These are phyloP conservation scores for Zapus hudsonius DNA, from an alignment of 2,113 vertebrate genomes.

Conservation along the genomic window DNA sequence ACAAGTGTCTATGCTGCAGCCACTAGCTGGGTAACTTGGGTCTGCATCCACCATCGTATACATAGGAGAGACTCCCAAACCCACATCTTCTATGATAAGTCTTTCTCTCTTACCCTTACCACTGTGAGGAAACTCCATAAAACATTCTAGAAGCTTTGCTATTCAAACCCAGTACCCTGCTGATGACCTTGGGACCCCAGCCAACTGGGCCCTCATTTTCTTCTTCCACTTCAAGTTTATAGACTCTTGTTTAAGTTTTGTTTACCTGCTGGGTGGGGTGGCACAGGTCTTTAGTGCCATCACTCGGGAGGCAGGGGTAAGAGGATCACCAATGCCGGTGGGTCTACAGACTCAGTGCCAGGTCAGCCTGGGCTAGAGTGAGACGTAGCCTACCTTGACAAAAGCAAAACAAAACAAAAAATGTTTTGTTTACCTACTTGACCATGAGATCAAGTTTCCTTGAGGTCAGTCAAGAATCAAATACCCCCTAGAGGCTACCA, in stretches of 20 bases:
- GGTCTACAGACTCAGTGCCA: no score
- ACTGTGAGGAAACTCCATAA: not conserved
- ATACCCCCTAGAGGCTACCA: not conserved
- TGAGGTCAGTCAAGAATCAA: not conserved
- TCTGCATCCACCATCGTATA: not conserved
- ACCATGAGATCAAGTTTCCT: not conserved
- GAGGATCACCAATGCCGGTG: no score
- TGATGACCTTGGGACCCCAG: not conserved
- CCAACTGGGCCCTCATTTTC: not conserved
- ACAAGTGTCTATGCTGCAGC: not conserved
- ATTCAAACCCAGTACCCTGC: not conserved
- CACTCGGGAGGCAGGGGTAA: no score
- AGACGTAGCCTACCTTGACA: no score
- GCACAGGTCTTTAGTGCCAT: no score
- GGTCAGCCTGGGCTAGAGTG: no score
- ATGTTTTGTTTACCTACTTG: not conserved
- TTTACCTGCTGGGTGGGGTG: not conserved
- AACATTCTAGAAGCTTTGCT: conserved; percentile 13
- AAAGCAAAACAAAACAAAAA: no score
- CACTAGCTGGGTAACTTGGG: not conserved
- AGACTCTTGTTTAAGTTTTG: not conserved
- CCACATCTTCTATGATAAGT: not conserved
- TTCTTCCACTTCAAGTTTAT: not conserved
- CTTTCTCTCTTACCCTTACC: not conserved
- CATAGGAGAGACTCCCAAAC: no score